Evolutionary conservation across 2,113 vertebrate genomes (phyloP), one percentile per base, ranked within the genome.

Genomic region (Coregonus clupeaformis): DNA sequence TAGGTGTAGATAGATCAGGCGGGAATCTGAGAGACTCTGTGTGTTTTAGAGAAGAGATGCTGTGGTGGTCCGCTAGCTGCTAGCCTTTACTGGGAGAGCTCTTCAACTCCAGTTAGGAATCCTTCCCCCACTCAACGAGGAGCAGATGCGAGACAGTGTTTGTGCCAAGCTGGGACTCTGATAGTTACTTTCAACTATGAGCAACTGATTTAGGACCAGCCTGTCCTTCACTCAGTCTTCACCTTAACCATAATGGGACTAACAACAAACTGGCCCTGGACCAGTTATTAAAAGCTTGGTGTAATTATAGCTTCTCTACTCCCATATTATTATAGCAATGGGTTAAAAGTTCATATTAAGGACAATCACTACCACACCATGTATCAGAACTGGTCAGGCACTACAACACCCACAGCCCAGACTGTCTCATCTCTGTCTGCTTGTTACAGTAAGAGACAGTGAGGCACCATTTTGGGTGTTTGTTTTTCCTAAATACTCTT

Each of bases 41-140:
- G 57, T 80, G 81, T 85, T 80, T 77, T 71, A 74, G 73, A 75
- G 18, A 47, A 18, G 79, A 77, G 71, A 82, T 71, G 82, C 52
- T 75, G 82, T 84, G 85, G 86, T 88, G 85, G 79, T 86, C 84
- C n/a, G n/a, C n/a, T n/a, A n/a, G n/a, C n/a, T 80, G 80, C 83
- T 72, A 2, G 22, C 25, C 57, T 59, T 22, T 22, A 59, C n/a
- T 59, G n/a, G 18, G 6, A 9, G 18, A 13, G n/a, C 65, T 52
- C 29, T 68, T 59, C 64, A 66, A 63, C 76, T 42, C 64, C 77
- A n/a, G 52, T 24, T 22, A 22, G 59, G 72, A 77, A 29, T 52
- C 68, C 66, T 45, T 69, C 20, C 64, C 70, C 63, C 62, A 64
- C 57, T 69, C 81, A 88, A 85, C 55, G 49, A 78, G 74, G 77